Evolutionary conservation across 2,888 invertebrate species (phyloP), one percentile per base, ranked within the genome.

Genomic region (Stenodera caucasica): DNA sequence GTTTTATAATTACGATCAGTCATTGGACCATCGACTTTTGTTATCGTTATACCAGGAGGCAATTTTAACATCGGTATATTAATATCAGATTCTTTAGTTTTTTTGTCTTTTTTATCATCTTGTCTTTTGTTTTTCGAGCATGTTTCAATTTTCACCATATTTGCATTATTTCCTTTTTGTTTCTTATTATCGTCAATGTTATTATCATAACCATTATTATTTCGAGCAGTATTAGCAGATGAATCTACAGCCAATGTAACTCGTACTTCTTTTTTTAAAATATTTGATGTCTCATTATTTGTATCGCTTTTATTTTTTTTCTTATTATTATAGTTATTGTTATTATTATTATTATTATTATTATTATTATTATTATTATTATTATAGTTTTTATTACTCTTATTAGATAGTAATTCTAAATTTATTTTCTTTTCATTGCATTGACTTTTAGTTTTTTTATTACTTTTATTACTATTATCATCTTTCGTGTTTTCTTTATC

Each of bases 21-120:
- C 35, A 81, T 70, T 14, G 80, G 80, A 14, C 80, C 80, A 66
- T 81, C 81, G 21, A 83, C 81, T 77, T 83, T 83, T 5, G 83
- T 83, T 61, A 83, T 82, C 15, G 82, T 81, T 51, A 81, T 81
- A 69, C 76, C 80, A 18, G 79, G 80, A 32, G 80, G 80, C 57
- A 80, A 66, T 59, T 76, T 75, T 51, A 80, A 68, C 68, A 78
- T 77, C 15, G 79, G 78, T 45, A 79, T 72, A 63, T 75, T 74
- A 50, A 78, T 57, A 58, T 76, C 74, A 6, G 67, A 55, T 14
- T 71, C 70, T 55, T 70, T 68, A 45, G 57, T 67, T 9, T 60
- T 50, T 12, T 69, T 67, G 9, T 67, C 68, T 54, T 60, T 67
- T n/a, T 68, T 67, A 29, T 26, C 52, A 8, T 54, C 49, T 33